Evolutionary conservation across 1,140 invertebrate genomes (phyloP).

Genomic region (Lysiphlebus fabarum): DNA sequence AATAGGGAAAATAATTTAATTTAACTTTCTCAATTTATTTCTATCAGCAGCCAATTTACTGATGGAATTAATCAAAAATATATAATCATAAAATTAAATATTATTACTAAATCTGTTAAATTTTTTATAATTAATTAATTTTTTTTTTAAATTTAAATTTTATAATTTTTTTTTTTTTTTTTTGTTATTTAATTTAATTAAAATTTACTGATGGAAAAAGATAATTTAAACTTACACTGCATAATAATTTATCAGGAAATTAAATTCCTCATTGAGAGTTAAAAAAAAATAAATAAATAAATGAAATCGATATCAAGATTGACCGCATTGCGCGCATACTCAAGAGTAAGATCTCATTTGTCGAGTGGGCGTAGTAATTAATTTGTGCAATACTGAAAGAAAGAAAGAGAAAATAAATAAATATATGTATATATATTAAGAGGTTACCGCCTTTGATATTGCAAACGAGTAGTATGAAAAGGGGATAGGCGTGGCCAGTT

Average conservation of each 20-base stretch:
- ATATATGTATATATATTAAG: background rate
- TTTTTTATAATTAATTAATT: too few relatives aligned
- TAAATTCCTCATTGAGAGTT: too few relatives aligned
- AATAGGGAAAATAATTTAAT: background rate
- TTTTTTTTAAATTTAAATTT: background rate
- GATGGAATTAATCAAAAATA: too few relatives aligned
- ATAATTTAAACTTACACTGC: too few relatives aligned
- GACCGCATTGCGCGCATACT: constrained; percentile 25
- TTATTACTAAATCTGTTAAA: too few relatives aligned
- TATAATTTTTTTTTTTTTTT: constrained; percentile 4
- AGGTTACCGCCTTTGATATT: constrained; percentile 50
- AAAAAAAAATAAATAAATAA: background rate
- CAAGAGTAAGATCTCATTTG: constrained; percentile 39
- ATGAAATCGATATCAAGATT: constrained; percentile 25
- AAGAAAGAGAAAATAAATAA: constrained; percentile 18
- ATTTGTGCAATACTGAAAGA: constrained; percentile 23
- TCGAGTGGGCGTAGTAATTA: constrained; percentile 54
- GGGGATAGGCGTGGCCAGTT: constrained; percentile 51
- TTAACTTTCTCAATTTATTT: too few relatives aligned
- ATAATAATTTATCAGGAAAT: too few relatives aligned
- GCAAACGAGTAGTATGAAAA: constrained; percentile 34
- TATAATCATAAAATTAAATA: too few relatives aligned
- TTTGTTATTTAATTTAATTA: constrained; percentile 1
- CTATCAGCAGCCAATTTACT: too few relatives aligned
- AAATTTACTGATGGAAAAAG: too few relatives aligned